Evolutionary conservation across 2,888 invertebrate species (phyloP), one percentile per base, ranked within the genome.

Genomic region (Spisula subtruncata): DNA sequence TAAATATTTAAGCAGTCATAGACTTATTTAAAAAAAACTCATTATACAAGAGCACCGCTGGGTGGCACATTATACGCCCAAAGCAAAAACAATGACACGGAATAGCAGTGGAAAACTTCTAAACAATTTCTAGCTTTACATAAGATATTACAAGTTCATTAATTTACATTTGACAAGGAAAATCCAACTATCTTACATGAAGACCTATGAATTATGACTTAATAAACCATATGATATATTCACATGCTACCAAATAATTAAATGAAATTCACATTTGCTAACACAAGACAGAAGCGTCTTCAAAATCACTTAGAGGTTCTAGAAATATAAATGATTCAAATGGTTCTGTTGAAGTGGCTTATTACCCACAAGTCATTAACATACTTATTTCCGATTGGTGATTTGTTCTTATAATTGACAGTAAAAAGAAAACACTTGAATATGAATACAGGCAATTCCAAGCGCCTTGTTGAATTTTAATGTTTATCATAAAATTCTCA

Each of bases 311-410:
- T 66, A 66, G 60, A 66, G 2, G 25, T 66, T 25, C 60, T 25
- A 25, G 60, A 66, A 25, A 25, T 66, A 12, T 25, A 66, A 25
- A 66, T 66, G 60, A n/a, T 66, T 66, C 25, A 66, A 66, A 66
- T 66, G n/a, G 25, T 25, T 0, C 10, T 25, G 25, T 25, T 66
- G 5, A 66, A 66, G 60, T 66, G 60, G 12, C 60, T 25, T 2
- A 66, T 25, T 66, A 66, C 25, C 25, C 25, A 10, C n/a, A n/a
- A 25, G 60, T 25, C 60, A 66, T 66, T 66, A 66, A 66, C 60
- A 66, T 25, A 66, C 60, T 66, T 66, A 66, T n/a, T 25, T n/a
- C 25, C 25, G 60, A 66, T 66, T n/a, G 60, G 25, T 66, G 60
- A 66, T 66, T 66, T 66, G 25, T 66, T 66, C n/a, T 0, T 0